phyloP scores from a whole-genome alignment of 1,140 invertebrate genomes.

The Augochlora pura region DNA sequence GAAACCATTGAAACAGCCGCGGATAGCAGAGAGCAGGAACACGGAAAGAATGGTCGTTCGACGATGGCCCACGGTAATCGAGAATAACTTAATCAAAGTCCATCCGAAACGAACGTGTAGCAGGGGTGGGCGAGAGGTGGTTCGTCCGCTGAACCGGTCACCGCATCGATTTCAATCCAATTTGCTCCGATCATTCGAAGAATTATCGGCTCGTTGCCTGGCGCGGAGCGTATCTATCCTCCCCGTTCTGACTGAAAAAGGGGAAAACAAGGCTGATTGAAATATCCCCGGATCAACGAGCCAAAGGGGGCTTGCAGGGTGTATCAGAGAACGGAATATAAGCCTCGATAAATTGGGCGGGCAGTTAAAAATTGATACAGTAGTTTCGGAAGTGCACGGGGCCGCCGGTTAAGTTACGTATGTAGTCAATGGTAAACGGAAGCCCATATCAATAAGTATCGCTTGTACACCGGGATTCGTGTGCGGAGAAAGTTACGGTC shows the following conservation, averaged over 20 bases:
- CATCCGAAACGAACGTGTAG: neutral
- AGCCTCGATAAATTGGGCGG: slow-evolving; percentile 71
- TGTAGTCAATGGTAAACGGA: slow-evolving; percentile 75
- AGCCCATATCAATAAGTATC: slow-evolving; percentile 77
- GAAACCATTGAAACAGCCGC: too few species aligned
- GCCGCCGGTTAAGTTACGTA: slow-evolving; percentile 70
- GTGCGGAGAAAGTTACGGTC: slow-evolving; percentile 36
- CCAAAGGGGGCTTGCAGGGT: neutral
- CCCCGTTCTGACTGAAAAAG: neutral
- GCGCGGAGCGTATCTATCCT: too few species aligned
- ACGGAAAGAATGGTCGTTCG: neutral
- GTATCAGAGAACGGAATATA: slow-evolving; percentile 62
- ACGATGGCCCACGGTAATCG: neutral
- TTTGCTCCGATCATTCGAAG: slow-evolving; percentile 7
- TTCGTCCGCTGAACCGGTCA: neutral
- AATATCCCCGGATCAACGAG: slow-evolving; percentile 25
- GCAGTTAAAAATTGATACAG: slow-evolving; percentile 77
- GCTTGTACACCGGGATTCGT: slow-evolving; percentile 62
- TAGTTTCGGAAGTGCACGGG: slow-evolving; percentile 71
- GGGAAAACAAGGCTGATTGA: slow-evolving; percentile 7
- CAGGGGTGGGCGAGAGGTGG: neutral
- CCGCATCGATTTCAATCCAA: slow-evolving; percentile 28
- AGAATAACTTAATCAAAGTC: slow-evolving; percentile 16
- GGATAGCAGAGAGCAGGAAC: neutral
- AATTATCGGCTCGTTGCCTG: slow-evolving; percentile 15